Evolutionary conservation across 2,888 invertebrate species (phyloP), one percentile per base, ranked within the genome.

Genomic region (Cataglyphis livida): DNA sequence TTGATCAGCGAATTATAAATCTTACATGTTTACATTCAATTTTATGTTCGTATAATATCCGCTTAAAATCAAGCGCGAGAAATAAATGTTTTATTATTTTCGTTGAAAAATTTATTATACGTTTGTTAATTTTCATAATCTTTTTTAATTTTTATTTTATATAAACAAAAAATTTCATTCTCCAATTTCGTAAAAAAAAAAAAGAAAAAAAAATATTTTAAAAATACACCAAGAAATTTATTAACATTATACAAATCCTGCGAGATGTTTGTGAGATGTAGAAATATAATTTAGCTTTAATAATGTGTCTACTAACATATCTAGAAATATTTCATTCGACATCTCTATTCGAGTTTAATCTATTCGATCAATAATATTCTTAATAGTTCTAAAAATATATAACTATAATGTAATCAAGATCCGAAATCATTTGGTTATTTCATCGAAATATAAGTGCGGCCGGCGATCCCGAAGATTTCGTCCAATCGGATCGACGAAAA

Each of bases 401-500:
- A 25, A 25, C 1, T 21, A 32, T 35, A 32, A 3, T 10, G 12
- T 41, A 57, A 68, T 66, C n/a, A 21, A 57, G 28, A 25, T 38
- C 15, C 21, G n/a, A 57, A 65, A 76, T 41, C 15, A 44, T 18
- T 78, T 25, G 12, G 4, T 54, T 70, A 35, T 35, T 35, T 78
- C 10, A 7, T n/a, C 18, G 35, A 78, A 15, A 68, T 25, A 12
- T 41, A 7, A 38, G 15, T 18, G 64, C 35, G 21, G 4, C 15
- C 25, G 28, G 2, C 28, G 18, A 12, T 59, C 28, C 3, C 12
- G 7, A 48, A 18, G 1, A 59, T 78, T 12, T 48, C 12, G 18
- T 74, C 32, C 5, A 12, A 38, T n/a, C 32, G 10, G 21, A 21
- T n/a, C 5, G 44, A 48, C 41, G 21, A 6, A 62, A 64, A 62